phyloP scores from a whole-genome alignment of 2,797 vertebrate genomes.

The Falco concolor region DNA sequence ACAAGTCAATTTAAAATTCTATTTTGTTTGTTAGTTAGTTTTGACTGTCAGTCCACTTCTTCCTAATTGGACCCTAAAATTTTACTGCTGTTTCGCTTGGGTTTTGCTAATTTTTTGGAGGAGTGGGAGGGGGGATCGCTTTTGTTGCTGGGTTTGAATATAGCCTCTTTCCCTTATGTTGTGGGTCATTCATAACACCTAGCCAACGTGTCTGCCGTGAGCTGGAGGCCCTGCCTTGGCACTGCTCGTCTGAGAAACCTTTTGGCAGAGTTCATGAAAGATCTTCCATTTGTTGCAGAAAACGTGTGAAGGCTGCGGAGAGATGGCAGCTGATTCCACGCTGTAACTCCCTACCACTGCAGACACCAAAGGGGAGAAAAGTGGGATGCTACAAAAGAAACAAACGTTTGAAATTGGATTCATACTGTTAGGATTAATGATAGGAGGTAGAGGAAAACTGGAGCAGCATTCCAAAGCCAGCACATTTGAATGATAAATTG shows the following conservation, averaged over 20 bases:
- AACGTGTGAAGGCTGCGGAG: not conserved
- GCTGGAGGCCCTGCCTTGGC: not conserved
- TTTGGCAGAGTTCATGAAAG: conserved; percentile 7
- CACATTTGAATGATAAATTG: conserved; percentile 70
- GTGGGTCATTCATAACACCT: not conserved
- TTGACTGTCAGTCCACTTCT: not conserved
- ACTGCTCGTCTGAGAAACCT: not conserved
- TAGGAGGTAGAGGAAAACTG: conserved; percentile 57
- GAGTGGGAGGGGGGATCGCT: not conserved
- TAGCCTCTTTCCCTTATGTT: not conserved
- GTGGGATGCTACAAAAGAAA: conserved; percentile 1
- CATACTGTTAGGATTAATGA: conserved; percentile 66
- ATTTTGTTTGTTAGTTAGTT: not conserved
- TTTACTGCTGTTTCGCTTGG: not conserved
- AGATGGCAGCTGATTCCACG: not conserved
- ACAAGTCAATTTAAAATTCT: conserved; percentile 16
- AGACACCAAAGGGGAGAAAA: conserved; percentile 32
- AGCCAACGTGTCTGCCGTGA: not conserved
- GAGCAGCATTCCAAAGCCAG: conserved; percentile 49
- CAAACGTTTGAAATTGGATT: conserved; percentile 60
- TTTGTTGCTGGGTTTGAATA: not conserved
- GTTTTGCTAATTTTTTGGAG: not conserved
- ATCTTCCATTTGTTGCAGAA: not conserved
- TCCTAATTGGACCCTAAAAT: not conserved
- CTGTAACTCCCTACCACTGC: not conserved